These are phyloP conservation scores for Petromus typicus DNA, from an alignment of 2,113 vertebrate genomes.

Conservation along the genomic window DNA sequence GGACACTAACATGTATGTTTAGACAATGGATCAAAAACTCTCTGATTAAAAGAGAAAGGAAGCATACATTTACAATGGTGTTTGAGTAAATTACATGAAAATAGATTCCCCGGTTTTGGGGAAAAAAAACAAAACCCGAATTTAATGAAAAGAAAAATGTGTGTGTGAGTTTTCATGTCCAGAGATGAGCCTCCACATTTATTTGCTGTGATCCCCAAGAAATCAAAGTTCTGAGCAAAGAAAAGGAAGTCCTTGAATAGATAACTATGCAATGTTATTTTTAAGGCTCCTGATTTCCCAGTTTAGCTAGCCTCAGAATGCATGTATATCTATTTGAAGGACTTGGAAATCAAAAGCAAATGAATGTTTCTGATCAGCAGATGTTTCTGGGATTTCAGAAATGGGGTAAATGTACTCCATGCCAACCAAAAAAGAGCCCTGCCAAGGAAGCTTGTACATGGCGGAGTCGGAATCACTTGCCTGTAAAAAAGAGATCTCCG, in stretches of 20 bases:
- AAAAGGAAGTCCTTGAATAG: neutral
- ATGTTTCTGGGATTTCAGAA: conserved; percentile 46
- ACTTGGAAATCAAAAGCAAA: conserved; percentile 58
- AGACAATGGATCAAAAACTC: conserved; percentile 42
- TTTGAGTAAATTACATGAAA: conserved; percentile 46
- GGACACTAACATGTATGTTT: conserved; percentile 47
- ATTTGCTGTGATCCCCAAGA: neutral
- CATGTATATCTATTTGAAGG: neutral
- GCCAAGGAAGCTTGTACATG: conserved; percentile 13
- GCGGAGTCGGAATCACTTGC: neutral
- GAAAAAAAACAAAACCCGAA: conserved; percentile 21
- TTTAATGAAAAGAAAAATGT: neutral
- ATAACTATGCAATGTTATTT: neutral
- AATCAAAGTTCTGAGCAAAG: neutral
- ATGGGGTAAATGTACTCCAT: neutral
- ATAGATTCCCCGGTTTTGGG: conserved; percentile 6
- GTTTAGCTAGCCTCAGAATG: conserved; percentile 11
- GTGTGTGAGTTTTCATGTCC: neutral
- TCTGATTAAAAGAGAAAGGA: conserved; percentile 66
- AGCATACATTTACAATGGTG: neutral
- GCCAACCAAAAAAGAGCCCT: conserved; percentile 22
- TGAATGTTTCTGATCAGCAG: conserved; percentile 47
- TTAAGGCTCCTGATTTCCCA: neutral
- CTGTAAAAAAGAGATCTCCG: conserved; percentile 14
- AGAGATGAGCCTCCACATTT: neutral